A percentile compares a stretch with the other conserved stretches of the same genome.
Evolutionary conservation across 2,113 vertebrate genomes (phyloP).

Genomic region (Vireo altiloquus): DNA sequence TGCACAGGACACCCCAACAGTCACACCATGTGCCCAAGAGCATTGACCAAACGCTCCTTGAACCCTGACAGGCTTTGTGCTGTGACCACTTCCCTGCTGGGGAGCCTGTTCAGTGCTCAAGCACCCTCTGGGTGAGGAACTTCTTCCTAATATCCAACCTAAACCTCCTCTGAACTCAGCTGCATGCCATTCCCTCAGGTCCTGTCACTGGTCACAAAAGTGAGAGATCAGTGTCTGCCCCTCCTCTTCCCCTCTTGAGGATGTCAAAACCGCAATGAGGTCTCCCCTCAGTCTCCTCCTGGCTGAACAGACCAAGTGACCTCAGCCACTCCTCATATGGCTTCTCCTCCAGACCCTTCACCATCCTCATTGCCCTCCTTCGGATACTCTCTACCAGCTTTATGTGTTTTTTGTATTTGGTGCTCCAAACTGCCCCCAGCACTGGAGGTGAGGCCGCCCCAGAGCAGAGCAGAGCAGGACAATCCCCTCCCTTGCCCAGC

Average conservation of each 20-base stretch:
- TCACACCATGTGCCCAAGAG: neutral
- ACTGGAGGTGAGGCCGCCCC: neutral
- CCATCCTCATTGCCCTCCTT: neutral
- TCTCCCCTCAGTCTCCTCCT: neutral
- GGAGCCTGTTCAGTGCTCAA: neutral
- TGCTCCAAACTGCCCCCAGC: neutral
- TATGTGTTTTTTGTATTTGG: neutral
- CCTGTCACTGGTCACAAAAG: neutral
- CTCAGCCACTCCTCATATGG: rapidly evolving
- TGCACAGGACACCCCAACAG: neutral
- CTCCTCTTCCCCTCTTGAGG: neutral
- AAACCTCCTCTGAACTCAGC: neutral
- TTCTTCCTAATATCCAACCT: neutral
- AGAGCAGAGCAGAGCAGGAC: too few relatives aligned
- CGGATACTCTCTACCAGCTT: neutral
- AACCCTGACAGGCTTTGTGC: neutral
- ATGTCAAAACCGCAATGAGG: neutral
- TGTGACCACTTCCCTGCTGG: neutral
- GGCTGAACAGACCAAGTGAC: neutral
- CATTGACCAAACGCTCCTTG: neutral
- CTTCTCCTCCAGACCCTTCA: neutral
- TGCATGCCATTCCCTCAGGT: neutral
- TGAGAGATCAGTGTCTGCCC: neutral
- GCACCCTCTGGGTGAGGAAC: neutral
- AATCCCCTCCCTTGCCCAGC: too few relatives aligned